Conservation (phyloP, 1,140 invertebrate genomes). For the Uloborus diversus region DNA sequence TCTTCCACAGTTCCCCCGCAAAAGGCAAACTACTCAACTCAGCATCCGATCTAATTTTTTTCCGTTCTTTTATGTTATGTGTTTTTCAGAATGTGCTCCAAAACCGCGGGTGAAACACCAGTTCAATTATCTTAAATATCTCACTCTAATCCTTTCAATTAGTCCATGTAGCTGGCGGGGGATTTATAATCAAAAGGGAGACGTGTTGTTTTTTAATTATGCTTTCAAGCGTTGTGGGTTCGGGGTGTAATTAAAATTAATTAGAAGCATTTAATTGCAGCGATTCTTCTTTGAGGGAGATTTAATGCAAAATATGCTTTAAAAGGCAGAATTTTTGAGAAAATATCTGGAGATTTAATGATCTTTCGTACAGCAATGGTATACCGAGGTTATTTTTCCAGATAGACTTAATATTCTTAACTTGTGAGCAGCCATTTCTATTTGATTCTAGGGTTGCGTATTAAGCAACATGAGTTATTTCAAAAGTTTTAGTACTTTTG, state of each 20-base stretch:
- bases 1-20: constrained; percentile 24
- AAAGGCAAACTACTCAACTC: background rate
- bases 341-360: no score
- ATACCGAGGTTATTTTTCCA: no score
- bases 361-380: no score
- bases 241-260: constrained; percentile 42
- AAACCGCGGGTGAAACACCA: background rate
- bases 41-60: background rate
- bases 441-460: no score
- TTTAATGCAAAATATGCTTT: background rate
- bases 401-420: no score
- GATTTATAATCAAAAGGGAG: constrained; percentile 38
- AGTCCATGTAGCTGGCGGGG: background rate
- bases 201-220: constrained; percentile 49
- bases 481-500: no score
- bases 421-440: no score
- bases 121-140: background rate
- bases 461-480: no score
- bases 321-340: no score
- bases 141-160: constrained; percentile 42
- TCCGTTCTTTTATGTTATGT: background rate
- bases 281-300: background rate
- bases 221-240: constrained; percentile 24
- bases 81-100: background rate
- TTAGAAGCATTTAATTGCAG: constrained; percentile 31